Evolutionary conservation across 2,888 invertebrate species (phyloP).

Genomic region (Cheilosia soror): DNA sequence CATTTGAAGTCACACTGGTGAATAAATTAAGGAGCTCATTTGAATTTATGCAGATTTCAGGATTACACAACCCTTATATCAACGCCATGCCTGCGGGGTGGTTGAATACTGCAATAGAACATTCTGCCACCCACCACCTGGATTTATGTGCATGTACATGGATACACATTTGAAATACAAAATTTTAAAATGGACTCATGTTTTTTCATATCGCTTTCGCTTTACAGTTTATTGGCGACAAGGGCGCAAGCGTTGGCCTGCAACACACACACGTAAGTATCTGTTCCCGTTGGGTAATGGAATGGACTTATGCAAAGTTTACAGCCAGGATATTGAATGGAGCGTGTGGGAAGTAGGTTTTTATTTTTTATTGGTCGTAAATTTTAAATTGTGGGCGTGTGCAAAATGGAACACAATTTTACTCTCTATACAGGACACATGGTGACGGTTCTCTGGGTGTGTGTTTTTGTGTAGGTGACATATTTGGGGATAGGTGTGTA

Average conservation of each 20-base stretch:
- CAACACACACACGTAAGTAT: conserved; percentile 43
- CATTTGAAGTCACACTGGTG: conserved; percentile 67
- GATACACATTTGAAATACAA: conserved; percentile 48
- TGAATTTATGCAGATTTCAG: conserved; percentile 67
- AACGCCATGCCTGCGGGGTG: conserved; percentile 11
- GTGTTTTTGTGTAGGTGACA: conserved; percentile 10
- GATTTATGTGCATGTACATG: conserved; percentile 22
- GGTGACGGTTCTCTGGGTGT: not conserved
- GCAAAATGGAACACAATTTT: conserved; percentile 63
- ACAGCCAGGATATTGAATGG: conserved; percentile 40
- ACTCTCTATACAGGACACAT: conserved; percentile 6
- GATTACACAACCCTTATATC: conserved; percentile 34
- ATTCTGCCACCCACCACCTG: conserved; percentile 21
- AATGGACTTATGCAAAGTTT: conserved; percentile 76
- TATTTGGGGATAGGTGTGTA: conserved; percentile 14
- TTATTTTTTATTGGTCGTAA: conserved; percentile 81
- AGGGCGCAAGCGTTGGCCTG: conserved; percentile 73
- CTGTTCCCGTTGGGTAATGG: conserved; percentile 60
- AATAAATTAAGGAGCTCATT: conserved; percentile 70
- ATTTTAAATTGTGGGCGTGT: conserved; percentile 81
- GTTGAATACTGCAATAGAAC: not conserved
- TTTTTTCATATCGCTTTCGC: conserved; percentile 32
- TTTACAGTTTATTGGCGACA: conserved; percentile 67
- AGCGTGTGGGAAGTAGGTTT: conserved; percentile 67
- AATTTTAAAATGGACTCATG: conserved; percentile 73